Conservation (phyloP, 2,113 vertebrate species). For the Pterophyllum scalare region DNA sequence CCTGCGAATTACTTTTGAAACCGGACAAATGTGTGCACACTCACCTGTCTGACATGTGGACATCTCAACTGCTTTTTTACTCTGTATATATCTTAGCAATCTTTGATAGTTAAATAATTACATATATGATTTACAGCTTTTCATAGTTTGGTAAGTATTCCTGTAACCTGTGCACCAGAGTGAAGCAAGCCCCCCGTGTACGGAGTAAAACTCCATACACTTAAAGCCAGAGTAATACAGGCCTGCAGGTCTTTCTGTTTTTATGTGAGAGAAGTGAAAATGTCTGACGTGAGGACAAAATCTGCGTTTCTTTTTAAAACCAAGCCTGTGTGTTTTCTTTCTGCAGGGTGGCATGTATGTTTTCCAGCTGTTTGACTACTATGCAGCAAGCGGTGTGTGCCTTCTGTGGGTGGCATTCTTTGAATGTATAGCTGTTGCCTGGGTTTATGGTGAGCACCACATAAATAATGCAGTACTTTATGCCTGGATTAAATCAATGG, state of each 20-base stretch:
- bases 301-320: not conserved
- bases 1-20: constrained; percentile 51
- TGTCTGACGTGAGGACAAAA: not conserved
- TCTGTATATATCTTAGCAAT: not conserved
- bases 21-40: not conserved
- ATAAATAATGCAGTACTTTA: not conserved
- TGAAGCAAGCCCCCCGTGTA: no score
- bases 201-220: not conserved
- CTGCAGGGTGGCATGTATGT: constrained; percentile 99
- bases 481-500: not conserved
- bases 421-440: constrained; percentile 99
- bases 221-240: not conserved
- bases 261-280: not conserved
- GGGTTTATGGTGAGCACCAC: constrained; percentile 95
- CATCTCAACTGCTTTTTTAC: not conserved
- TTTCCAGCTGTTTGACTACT: constrained; percentile 99
- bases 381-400: constrained; percentile 99
- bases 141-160: not conserved
- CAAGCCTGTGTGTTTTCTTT: not conserved
- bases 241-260: not conserved
- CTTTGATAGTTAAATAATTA: not conserved
- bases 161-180: not conserved
- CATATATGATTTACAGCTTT: not conserved
- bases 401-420: constrained; percentile 99
- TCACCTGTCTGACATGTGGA: not conserved